phyloP scores from a whole-genome alignment of 53 echinoderm and acorn worm species.

The Echinometra lucunter region DNA sequence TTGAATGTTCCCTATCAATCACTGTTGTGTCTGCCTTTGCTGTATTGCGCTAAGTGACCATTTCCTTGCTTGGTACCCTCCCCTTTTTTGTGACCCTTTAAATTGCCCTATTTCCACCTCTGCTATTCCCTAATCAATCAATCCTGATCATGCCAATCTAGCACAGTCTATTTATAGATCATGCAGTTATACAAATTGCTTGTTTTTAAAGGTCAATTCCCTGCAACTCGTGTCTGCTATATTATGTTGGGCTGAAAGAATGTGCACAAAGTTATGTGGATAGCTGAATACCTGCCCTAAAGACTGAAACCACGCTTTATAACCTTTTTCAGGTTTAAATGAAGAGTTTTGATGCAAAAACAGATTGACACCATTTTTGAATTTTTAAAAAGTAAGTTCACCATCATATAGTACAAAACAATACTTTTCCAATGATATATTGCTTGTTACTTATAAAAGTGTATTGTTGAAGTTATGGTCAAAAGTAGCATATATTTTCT shows the following conservation, averaged over 20 bases:
- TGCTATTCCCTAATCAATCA: not conserved
- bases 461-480: no score
- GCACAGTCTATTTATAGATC: not conserved
- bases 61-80: not conserved
- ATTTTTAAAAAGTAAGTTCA: no score
- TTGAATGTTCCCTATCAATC: not conserved
- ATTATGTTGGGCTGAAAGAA: not conserved
- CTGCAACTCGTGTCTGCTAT: not conserved
- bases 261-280: not conserved
- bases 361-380: no score
- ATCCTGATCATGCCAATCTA: not conserved
- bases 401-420: no score
- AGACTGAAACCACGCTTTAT: not conserved
- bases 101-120: not conserved
- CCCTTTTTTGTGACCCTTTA: slow-evolving; percentile 34
- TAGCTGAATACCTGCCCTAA: not conserved
- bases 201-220: not conserved
- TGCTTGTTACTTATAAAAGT: no score
- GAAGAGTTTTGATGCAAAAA: no score
- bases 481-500: no score
- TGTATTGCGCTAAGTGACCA: not conserved
- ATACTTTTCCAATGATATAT: no score
- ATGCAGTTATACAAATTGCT: not conserved
- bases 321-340: not conserved
- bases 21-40: not conserved